phyloP scores from a whole-genome alignment of 2,888 invertebrate genomes.

The Catotricha subobsoleta region DNA sequence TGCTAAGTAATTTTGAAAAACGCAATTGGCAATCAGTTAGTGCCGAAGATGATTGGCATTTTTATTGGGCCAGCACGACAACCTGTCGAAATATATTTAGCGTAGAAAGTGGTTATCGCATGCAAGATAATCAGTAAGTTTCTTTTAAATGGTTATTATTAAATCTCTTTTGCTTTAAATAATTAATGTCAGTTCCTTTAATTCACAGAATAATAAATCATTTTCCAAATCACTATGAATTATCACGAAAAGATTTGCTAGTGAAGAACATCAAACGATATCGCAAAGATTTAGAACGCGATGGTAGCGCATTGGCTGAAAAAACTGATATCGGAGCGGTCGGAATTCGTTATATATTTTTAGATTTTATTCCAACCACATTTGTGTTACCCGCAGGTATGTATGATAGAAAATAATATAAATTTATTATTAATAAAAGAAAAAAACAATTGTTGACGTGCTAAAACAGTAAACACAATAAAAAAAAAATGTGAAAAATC shows the following conservation, averaged over 20 bases:
- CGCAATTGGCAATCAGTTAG: conserved; percentile 70
- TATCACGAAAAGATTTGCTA: conserved; percentile 87
- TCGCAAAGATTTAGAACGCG: conserved; percentile 78
- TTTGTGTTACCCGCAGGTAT: conserved; percentile 71
- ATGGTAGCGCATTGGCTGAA: conserved; percentile 72
- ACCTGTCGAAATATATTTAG: conserved; percentile 85
- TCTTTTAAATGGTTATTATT: conserved; percentile 1
- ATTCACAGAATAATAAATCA: conserved; percentile 68
- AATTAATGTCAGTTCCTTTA: conserved; percentile 1
- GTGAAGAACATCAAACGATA: conserved; percentile 93
- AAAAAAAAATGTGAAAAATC: too few species aligned
- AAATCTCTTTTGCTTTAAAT: not conserved
- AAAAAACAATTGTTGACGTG: too few species aligned
- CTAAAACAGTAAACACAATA: too few species aligned
- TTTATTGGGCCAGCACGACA: conserved; percentile 86
- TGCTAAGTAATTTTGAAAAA: conserved; percentile 80
- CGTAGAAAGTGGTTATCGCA: conserved; percentile 77
- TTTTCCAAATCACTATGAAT: conserved; percentile 89
- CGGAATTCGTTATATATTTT: conserved; percentile 59
- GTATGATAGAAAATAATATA: not conserved
- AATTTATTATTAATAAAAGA: not conserved
- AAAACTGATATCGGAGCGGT: conserved; percentile 36
- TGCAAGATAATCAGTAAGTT: conserved; percentile 76
- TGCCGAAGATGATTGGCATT: conserved; percentile 88
- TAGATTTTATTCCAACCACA: conserved; percentile 86